Base-by-base conservation (phyloP, 1,140 invertebrate species). In the Geopemphigus sp. region DNA sequence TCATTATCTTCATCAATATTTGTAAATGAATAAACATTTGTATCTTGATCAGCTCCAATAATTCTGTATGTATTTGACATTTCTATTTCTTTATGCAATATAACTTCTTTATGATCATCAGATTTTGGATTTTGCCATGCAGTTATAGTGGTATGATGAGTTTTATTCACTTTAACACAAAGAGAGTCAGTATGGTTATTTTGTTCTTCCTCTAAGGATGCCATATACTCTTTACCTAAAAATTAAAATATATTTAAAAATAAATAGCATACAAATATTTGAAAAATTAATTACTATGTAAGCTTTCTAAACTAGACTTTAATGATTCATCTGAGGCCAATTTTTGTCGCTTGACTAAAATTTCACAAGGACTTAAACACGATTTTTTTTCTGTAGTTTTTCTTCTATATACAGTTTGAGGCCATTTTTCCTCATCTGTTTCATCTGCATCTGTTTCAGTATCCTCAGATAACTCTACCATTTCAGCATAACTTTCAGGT, bases 401-500 rank as follows among this genome's bases (percentile, higher is more conserved):
- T 68, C 83, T 64, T n/a, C 80, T 80, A n/a, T 83, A 82, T 24
- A 82, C 81, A 61, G 83, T 83, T 45, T 83, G 83, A 45, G 82
- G 80, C 68, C 81, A 82, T 81, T 84, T 84, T 22, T 88, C 86
- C n/a, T 89, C 89, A 81, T 89, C 89, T 5, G 87, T 88, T 64
- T 90, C 89, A 56, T 81, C 81, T 3, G 86, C 82, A 70, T 87
- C 87, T 0, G 88, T 89, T 83, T 89, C 88, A 6, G 86, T 87
- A 80, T 88, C 87, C 80, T 89, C 88, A 19, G 86, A 81, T 54
- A 89, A 88, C 82, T 89, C 87, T 24, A 89, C 88, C 80, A 85
- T 86, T 81, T 88, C 88, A 14, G 87, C 87, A 80, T 85, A 78
- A 47, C 56, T 22, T 22, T 61, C 74, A 78, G 74, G 57, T 19